Conservation (phyloP, 2,113 vertebrate genomes). For the Progne subis region DNA sequence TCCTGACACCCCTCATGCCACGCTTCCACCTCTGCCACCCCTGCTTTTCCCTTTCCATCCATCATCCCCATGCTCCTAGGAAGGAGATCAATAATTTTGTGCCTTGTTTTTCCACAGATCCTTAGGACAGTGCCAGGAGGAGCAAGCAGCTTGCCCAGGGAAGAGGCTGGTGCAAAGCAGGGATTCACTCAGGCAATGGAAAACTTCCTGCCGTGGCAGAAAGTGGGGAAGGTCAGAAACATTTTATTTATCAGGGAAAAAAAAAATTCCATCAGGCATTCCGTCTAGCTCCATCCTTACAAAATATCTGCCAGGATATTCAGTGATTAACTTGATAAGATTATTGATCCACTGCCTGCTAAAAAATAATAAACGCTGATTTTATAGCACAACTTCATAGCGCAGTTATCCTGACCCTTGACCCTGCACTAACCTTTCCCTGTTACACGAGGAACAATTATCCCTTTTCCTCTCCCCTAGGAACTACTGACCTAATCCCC, state of each 20-base stretch:
- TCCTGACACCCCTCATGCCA: neutral
- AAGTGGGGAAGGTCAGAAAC: neutral
- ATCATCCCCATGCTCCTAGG: neutral
- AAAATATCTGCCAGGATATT: neutral
- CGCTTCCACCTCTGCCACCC: too few relatives aligned
- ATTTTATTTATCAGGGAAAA: neutral
- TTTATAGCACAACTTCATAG: neutral
- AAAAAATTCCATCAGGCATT: neutral
- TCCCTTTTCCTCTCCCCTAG: neutral
- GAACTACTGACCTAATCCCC: neutral
- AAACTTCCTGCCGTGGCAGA: neutral
- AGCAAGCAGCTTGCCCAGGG: neutral
- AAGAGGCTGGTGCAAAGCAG: neutral
- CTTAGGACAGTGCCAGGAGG: constrained; percentile 13
- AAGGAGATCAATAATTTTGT: constrained; percentile 4
- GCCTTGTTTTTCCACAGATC: constrained; percentile 37
- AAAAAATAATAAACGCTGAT: neutral
- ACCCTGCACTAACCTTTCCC: neutral
- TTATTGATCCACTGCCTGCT: neutral
- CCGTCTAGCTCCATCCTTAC: neutral
- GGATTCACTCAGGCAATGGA: neutral
- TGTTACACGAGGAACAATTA: neutral
- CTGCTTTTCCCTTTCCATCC: neutral
- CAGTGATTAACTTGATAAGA: neutral
- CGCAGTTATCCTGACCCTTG: neutral